Evolutionary conservation across 1,140 invertebrate species (phyloP).

Genomic region (Caenorhabditis inopinata): DNA sequence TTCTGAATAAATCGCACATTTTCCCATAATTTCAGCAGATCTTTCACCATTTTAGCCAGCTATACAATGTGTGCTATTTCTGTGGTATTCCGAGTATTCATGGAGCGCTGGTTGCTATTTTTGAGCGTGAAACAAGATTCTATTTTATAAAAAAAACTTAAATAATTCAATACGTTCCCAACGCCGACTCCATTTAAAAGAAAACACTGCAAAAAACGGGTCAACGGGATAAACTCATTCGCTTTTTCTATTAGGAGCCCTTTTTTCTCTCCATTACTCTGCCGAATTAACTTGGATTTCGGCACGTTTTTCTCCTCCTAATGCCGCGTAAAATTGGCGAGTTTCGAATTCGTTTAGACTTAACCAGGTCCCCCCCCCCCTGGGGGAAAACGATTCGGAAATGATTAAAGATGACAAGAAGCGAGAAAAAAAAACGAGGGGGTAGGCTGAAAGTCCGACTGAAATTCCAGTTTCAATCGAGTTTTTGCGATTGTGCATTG

Average conservation of each 20-base stretch:
- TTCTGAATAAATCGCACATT: too few species aligned
- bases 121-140: too few species aligned
- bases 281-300: neutral
- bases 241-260: neutral
- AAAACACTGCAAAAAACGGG: neutral
- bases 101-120: too few species aligned
- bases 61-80: too few species aligned
- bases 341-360: neutral
- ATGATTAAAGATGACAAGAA: neutral
- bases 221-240: neutral
- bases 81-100: too few species aligned
- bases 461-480: too few species aligned
- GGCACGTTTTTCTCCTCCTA: constrained; percentile 2
- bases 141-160: too few species aligned
- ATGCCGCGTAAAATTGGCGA: neutral
- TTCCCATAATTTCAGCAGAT: too few species aligned
- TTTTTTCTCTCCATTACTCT: neutral
- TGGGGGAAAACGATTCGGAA: neutral
- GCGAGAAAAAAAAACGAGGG: neutral
- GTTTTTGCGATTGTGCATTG: too few species aligned
- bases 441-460: too few species aligned
- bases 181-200: neutral
- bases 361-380: neutral
- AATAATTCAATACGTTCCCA: neutral
- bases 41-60: too few species aligned